Conservation (phyloP, 2,113 vertebrate genomes). For the Callaeas wilsoni region DNA sequence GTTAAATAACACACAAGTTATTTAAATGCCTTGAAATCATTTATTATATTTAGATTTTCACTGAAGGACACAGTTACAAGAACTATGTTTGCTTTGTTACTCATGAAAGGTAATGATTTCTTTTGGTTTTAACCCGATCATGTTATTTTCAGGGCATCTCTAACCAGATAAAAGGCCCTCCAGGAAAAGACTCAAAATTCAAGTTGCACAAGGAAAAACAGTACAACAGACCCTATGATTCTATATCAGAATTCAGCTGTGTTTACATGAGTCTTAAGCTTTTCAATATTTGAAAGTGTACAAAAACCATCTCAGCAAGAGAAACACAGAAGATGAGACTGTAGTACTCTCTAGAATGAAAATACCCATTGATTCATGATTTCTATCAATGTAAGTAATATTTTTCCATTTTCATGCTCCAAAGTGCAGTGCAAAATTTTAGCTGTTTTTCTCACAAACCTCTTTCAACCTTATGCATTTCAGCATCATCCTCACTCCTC, state of each 20-base stretch:
- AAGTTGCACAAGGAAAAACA: background rate
- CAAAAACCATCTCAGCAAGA: background rate
- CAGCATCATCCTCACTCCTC: background rate
- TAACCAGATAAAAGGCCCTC: background rate
- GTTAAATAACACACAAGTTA: background rate
- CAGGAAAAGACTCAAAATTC: background rate
- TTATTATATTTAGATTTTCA: background rate
- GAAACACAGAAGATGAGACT: background rate
- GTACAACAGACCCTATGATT: background rate
- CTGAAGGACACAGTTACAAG: background rate
- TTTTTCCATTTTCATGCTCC: background rate
- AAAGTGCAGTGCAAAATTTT: background rate
- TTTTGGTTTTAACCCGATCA: background rate
- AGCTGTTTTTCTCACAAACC: background rate
- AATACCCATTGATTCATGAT: background rate
- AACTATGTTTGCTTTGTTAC: background rate
- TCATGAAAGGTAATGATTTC: background rate
- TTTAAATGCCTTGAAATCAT: background rate
- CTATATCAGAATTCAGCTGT: background rate
- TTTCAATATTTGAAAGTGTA: background rate
- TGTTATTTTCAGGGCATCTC: background rate
- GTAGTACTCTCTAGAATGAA: background rate
- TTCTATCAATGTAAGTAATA: background rate
- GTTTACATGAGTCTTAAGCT: background rate
- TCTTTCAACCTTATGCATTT: background rate